These are phyloP conservation scores for Palythoa grandiflora DNA, from an alignment of 92 coral and sea anemone genomes.

Conservation along the genomic window DNA sequence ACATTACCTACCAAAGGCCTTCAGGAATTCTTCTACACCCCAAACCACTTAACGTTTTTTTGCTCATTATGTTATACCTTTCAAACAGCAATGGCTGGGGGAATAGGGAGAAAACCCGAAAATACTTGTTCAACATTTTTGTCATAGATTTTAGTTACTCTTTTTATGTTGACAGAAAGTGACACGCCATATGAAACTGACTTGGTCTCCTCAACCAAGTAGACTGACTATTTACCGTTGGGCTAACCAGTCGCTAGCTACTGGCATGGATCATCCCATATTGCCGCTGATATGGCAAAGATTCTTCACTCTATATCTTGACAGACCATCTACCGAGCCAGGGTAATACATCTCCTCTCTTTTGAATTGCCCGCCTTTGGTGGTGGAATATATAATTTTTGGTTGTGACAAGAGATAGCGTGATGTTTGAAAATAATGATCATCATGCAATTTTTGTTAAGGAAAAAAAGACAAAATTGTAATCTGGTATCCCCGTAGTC, in stretches of 20 bases:
- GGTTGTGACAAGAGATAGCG: too few relatives aligned
- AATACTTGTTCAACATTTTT: background rate
- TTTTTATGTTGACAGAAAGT: constrained; percentile 77
- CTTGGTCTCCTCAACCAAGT: constrained; percentile 75
- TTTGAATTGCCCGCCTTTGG: too few relatives aligned
- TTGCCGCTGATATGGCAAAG: constrained; percentile 96
- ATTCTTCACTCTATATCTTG: constrained; percentile 84
- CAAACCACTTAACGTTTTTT: too few relatives aligned
- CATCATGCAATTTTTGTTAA: too few relatives aligned
- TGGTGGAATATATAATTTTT: too few relatives aligned
- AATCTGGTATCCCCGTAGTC: too few relatives aligned
- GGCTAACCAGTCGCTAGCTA: constrained; percentile 88
- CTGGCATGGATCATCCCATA: constrained; percentile 83
- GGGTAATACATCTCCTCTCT: constrained; percentile 67
- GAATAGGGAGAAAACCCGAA: background rate
- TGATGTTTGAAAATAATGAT: too few relatives aligned
- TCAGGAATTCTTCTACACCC: too few relatives aligned
- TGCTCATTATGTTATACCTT: too few relatives aligned
- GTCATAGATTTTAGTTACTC: background rate
- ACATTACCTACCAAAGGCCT: too few relatives aligned
- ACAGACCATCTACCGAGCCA: constrained; percentile 83
- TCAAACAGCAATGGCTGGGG: too few relatives aligned
- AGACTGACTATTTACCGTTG: constrained; percentile 91
- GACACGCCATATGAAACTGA: constrained; percentile 76
- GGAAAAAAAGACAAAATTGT: too few relatives aligned